Evolutionary conservation across 2,888 invertebrate species (phyloP).

Genomic region (Epistrophe eligans): DNA sequence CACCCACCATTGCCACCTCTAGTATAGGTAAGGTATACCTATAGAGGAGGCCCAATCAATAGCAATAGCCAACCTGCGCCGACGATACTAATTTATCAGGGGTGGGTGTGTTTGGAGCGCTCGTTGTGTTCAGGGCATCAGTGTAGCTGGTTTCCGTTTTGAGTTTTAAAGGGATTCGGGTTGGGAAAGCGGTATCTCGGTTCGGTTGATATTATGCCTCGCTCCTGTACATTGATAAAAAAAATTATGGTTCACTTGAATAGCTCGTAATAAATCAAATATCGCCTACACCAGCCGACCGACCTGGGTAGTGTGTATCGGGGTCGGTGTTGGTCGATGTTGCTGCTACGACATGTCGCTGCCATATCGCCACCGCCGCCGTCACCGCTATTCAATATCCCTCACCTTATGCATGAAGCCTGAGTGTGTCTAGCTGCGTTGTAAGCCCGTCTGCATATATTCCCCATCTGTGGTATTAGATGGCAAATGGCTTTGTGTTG

Average conservation of each 20-base stretch:
- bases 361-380: conserved; percentile 30
- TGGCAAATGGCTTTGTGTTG: conserved; percentile 40
- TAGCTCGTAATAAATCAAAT: conserved; percentile 73
- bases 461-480: conserved; percentile 69
- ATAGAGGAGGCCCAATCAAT: conserved; percentile 24
- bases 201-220: conserved; percentile 37
- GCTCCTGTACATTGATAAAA: conserved; percentile 66
- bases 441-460: conserved; percentile 63
- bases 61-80: conserved; percentile 61
- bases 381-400: conserved; percentile 56
- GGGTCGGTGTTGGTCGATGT: conserved; percentile 40
- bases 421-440: conserved; percentile 48
- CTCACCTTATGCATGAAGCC: conserved; percentile 22
- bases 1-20: conserved; percentile 55
- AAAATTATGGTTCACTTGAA: conserved; percentile 67
- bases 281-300: conserved; percentile 67
- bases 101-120: conserved; percentile 39
- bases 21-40: background rate
- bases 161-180: background rate
- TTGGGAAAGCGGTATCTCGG: conserved; percentile 18
- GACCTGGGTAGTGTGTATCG: background rate
- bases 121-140: conserved; percentile 9
- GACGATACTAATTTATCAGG: conserved; percentile 31
- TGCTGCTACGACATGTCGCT: conserved; percentile 26
- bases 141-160: conserved; percentile 36